Base-by-base conservation (phyloP, 1,140 invertebrate genomes). In the Sitophilus oryzae region DNA sequence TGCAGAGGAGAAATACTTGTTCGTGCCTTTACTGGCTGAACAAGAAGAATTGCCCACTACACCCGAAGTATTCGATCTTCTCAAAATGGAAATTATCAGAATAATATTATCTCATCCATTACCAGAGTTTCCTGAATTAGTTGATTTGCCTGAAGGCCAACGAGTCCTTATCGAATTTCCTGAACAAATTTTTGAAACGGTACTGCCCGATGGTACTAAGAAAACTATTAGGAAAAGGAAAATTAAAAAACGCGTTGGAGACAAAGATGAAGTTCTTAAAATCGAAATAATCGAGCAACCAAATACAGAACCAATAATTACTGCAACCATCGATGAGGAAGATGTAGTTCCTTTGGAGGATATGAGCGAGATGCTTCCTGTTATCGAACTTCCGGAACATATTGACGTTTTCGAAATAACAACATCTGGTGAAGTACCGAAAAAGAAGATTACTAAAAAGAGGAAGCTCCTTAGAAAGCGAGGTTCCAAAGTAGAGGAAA, bases 351-450 rank as follows among this genome's bases (percentile, higher is more conserved):
- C 41, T 37, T 8, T 45, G 37, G 49, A 52, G 11, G 49, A 57
- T 40, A 52, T 51, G 44, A 57, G 41, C 23, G 21, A 20, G 8
- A 45, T 60, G 36, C 45, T 48, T 41, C 41, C 61, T n/a, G 34
- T 65, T 10, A 61, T 60, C 40, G 70, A 74, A 55, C 36, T 66
- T 25, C 71, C 71, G 10, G 74, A 77, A 66, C 71, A 75, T 50
- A 69, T 74, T 3, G 67, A 70, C 3, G 63, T 76, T 1, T 71
- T 74, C 8, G 71, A 78, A 56, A 69, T 72, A n/a, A 66, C 61
- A 11, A 70, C 72, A 5, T 64, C 66, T 55, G 66, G 66, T 36
- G 71, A 73, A 2, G 68, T 64, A 22, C 71, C 71, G 0, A 71
- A 71, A 54, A 66, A 65, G 47, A 66, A 64, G 48, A 62, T 66